Percentiles rank a stretch among this genome's conserved stretches.
Conservation (phyloP, 1,140 invertebrate species). For the Conopomorpha cramerella region DNA sequence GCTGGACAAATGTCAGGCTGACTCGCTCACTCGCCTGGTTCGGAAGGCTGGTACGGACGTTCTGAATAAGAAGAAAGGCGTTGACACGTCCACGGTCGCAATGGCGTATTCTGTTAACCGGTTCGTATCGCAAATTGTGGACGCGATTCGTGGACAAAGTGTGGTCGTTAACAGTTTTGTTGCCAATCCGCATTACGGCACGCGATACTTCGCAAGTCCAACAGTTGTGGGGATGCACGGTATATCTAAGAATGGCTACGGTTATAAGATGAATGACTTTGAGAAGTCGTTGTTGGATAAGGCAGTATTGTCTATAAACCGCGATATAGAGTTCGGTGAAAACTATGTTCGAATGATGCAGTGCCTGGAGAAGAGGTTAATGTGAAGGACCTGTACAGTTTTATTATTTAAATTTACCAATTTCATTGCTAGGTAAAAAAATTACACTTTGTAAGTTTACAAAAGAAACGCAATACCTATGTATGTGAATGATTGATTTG, state of each 20-base stretch:
- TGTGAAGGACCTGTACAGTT: too few relatives aligned
- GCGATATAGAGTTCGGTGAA: conserved; percentile 20
- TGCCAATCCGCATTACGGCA: conserved; percentile 26
- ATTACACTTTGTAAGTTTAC: too few relatives aligned
- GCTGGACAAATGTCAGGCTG: conserved; percentile 16
- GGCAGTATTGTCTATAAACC: conserved; percentile 17
- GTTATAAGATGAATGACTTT: conserved; percentile 18
- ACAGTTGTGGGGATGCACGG: conserved; percentile 18
- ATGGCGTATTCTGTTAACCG: conserved; percentile 26
- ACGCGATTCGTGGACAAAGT: conserved; percentile 17
- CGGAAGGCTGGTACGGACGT: conserved; percentile 25
- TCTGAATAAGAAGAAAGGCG: conserved; percentile 18
- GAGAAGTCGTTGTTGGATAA: conserved; percentile 16
- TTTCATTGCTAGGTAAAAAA: too few relatives aligned
- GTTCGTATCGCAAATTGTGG: conserved; percentile 17
- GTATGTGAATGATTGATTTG: too few relatives aligned
- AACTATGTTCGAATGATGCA: conserved; percentile 15
- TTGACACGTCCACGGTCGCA: conserved; percentile 16
- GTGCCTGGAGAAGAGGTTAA: conserved; percentile 6
- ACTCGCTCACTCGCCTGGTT: conserved; percentile 20
- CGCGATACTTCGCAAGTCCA: conserved; percentile 26
- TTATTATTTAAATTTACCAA: too few relatives aligned
- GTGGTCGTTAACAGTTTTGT: conserved; percentile 17
- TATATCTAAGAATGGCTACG: conserved; percentile 14
- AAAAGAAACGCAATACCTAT: too few relatives aligned